Evolutionary conservation across 2,113 vertebrate genomes (phyloP).

Genomic region (Thinocorus orbignyianus): DNA sequence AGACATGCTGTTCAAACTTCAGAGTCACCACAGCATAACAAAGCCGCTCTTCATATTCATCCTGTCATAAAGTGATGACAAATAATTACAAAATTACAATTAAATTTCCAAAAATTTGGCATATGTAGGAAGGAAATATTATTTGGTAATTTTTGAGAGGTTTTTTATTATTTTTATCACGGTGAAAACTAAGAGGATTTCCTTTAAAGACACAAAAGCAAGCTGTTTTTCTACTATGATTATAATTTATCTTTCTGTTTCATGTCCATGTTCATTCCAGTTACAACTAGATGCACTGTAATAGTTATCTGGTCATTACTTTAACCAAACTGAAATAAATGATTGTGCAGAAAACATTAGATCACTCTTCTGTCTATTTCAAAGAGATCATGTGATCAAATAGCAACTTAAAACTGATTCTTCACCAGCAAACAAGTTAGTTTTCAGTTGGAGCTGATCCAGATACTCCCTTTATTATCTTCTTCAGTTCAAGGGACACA

Average conservation of each 20-base stretch:
- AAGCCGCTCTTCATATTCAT: constrained; percentile 92
- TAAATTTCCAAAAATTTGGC: neutral
- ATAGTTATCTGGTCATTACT: neutral
- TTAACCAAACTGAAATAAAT: neutral
- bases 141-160: neutral
- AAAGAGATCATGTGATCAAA: neutral
- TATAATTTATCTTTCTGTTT: neutral
- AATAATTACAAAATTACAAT: neutral
- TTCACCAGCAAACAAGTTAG: neutral
- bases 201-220: neutral
- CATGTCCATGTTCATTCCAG: neutral
- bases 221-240: neutral
- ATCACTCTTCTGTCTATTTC: neutral
- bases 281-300: neutral
- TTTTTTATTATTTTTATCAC: neutral
- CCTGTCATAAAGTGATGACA: constrained; percentile 71
- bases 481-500: neutral
- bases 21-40: constrained; percentile 82
- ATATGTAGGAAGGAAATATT: neutral
- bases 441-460: neutral
- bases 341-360: neutral
- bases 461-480: neutral
- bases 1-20: constrained; percentile 71
- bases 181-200: neutral
- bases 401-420: neutral